Evolutionary conservation across 2,113 vertebrate genomes (phyloP).

Genomic region (Taurulus bubalis): DNA sequence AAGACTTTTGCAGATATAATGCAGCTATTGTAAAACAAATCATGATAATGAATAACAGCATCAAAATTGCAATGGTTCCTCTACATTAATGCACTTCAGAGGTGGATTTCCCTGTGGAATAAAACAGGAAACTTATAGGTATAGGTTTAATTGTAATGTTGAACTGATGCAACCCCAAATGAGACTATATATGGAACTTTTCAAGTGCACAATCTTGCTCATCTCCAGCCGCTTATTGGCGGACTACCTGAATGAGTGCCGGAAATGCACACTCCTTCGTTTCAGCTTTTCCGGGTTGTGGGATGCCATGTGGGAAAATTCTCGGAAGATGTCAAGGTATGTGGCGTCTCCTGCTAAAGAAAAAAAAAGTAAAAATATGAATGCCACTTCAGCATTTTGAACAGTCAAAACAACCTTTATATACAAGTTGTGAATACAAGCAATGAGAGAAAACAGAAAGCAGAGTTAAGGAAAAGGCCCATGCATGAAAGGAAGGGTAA

Average conservation of each 20-base stretch:
- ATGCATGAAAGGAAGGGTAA: conserved; percentile 42
- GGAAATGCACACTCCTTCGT: conserved; percentile 87
- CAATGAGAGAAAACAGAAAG: neutral
- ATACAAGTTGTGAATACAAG: conserved; percentile 1
- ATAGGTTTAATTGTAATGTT: neutral
- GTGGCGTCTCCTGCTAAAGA: conserved; percentile 87
- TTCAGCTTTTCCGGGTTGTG: conserved; percentile 90
- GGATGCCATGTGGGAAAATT: conserved; percentile 93
- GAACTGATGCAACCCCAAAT: neutral
- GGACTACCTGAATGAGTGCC: conserved; percentile 87
- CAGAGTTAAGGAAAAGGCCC: conserved; percentile 3
- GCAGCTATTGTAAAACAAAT: conserved; percentile 18
- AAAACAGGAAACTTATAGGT: neutral
- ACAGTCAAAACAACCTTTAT: conserved; percentile 45
- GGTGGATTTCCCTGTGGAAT: neutral
- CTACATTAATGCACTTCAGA: conserved; percentile 24
- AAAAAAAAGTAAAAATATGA: neutral
- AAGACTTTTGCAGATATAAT: conserved; percentile 23
- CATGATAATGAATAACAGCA: conserved; percentile 22
- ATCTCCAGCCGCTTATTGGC: neutral
- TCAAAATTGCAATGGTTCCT: neutral
- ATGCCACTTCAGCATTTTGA: neutral
- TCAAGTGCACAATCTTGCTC: conserved; percentile 43
- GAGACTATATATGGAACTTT: conserved; percentile 17
- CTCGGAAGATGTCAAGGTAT: conserved; percentile 90